Conservation (phyloP, 1,140 invertebrate genomes). For the Megathymus violae region DNA sequence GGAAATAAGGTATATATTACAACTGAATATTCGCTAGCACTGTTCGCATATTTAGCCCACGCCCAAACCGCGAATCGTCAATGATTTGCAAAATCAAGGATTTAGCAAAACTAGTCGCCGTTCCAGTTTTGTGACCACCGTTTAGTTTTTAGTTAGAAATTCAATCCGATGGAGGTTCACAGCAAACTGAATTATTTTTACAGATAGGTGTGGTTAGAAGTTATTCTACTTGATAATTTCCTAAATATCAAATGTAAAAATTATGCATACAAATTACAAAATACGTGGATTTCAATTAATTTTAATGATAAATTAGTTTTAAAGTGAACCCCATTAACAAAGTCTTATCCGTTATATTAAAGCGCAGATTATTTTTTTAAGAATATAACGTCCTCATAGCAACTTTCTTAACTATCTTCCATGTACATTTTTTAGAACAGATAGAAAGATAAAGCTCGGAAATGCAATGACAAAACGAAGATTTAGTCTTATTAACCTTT, state of each 20-base stretch:
- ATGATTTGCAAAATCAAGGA: constrained; percentile 75
- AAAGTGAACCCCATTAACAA: background rate
- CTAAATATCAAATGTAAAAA: too few species aligned
- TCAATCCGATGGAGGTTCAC: constrained; percentile 3
- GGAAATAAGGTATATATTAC: constrained; percentile 60
- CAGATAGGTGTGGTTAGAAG: too few species aligned
- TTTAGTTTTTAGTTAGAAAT: constrained; percentile 23
- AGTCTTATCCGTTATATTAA: background rate
- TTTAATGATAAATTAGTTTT: too few species aligned
- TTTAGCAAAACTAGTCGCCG: constrained; percentile 52
- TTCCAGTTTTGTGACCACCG: constrained; percentile 39
- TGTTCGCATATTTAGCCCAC: constrained; percentile 71
- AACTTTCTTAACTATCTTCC: constrained; percentile 20
- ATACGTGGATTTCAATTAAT: too few species aligned
- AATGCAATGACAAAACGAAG: constrained; percentile 42
- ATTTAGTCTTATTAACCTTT: constrained; percentile 63
- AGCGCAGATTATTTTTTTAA: too few species aligned
- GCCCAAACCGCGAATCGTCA: constrained; percentile 54
- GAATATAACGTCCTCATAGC: too few species aligned
- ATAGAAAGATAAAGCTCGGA: constrained; percentile 27
- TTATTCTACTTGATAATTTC: too few species aligned
- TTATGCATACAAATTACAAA: too few species aligned
- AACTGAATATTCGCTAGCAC: constrained; percentile 46
- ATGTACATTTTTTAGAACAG: constrained; percentile 28
- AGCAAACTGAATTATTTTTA: too few species aligned